phyloP scores from a whole-genome alignment of 2,113 vertebrate genomes.

The Nesoenas mayeri region DNA sequence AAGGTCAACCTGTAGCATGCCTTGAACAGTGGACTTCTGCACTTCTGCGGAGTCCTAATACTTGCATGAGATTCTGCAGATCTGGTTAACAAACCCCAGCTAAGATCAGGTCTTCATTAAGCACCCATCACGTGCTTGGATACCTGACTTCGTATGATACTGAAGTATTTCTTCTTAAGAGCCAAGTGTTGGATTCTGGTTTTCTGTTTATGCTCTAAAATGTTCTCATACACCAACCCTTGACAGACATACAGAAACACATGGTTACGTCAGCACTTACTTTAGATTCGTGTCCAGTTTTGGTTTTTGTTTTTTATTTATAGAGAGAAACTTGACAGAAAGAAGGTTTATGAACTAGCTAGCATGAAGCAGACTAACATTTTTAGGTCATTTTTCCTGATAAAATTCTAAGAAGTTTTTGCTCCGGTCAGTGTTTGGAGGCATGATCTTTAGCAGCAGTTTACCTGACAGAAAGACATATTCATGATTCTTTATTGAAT shows the following conservation, averaged over 20 bases:
- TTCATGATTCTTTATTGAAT: background rate
- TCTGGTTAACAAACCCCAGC: background rate
- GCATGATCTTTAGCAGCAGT: background rate
- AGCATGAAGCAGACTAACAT: background rate
- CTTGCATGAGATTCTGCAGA: background rate
- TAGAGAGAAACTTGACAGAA: background rate
- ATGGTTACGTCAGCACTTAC: background rate
- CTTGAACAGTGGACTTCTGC: background rate
- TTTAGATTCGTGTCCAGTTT: background rate
- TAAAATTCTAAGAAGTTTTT: background rate
- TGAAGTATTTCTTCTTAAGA: background rate
- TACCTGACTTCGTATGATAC: background rate
- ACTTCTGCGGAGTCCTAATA: background rate
- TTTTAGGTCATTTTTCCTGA: background rate
- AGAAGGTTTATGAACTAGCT: background rate
- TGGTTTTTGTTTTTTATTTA: background rate
- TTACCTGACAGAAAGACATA: background rate
- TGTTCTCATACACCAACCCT: background rate
- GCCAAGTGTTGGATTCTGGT: accelerated
- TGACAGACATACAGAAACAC: background rate
- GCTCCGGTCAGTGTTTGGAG: background rate
- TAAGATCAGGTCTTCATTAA: background rate
- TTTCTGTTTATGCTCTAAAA: background rate
- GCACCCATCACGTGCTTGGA: background rate
- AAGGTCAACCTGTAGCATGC: background rate